Evolutionary conservation across 1,140 invertebrate species (phyloP), one percentile per base, ranked within the genome.

Genomic region (Hypsibius dujardini): DNA sequence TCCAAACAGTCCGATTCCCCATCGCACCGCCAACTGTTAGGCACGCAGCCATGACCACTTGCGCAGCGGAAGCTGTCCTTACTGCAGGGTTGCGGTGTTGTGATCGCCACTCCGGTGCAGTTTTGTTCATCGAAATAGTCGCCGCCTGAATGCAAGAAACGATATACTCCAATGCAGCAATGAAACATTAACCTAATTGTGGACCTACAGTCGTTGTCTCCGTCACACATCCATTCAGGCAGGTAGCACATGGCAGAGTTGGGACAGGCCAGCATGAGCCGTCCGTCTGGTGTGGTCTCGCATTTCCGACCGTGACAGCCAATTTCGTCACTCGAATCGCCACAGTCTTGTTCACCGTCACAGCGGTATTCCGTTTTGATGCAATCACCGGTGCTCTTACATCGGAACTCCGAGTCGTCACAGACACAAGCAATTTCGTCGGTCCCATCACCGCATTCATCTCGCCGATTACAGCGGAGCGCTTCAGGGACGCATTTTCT

Each of bases 381-480:
- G 79, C 89, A 91, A 40, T 84, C 82, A 47, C 85, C 85, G 76
- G 88, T 87, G 40, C 82, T 77, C 15, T 81, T 78, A 74, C 86
- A 86, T 69, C 79, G 77, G 76, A 86, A 86, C 70, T 86, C 81
- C 47, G 80, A 76, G 0, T 76, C 76, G 12, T 79, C 77, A 74
- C 85, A 86, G 2, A 75, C 77, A 69, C 79, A 74, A 47, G 78
- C 76, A 0, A 79, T 81, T 79, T 90, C 88, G 76, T 90, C 88
- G 15, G 84, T 84, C 15, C 84, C 84, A 77, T 90, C 88, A 1
- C 76, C 75, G 76, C 88, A 90, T 75, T 90, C 88, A 1, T 79
- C 75, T 59, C 76, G 76, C 28, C 74, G 42, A 71, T 78, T 76
- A 74, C 75, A 80, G 62, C 70, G 73, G 75, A 76, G 78, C 46